Conservation (phyloP, 2,113 vertebrate genomes). For the Tympanuchus pallidicinctus region DNA sequence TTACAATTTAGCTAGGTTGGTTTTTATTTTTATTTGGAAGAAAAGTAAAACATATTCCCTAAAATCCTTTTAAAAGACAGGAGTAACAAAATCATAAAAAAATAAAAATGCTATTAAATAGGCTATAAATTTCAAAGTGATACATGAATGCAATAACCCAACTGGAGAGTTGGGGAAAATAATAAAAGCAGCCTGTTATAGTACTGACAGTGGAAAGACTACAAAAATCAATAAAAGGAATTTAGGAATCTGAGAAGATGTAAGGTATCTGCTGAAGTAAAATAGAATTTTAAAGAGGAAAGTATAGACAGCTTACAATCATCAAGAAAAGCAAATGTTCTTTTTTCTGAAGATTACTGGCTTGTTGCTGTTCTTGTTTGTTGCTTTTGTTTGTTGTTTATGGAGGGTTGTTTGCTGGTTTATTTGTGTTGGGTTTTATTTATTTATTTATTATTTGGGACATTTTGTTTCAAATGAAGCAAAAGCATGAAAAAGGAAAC, state of each 20-base stretch:
- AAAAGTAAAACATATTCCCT: conserved; percentile 69
- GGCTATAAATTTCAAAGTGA: conserved; percentile 76
- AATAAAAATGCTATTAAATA: conserved; percentile 77
- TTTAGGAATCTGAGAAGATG: background rate
- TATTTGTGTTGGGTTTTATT: background rate
- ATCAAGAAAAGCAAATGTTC: conserved; percentile 2
- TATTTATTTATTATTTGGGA: background rate
- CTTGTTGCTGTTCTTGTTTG: background rate
- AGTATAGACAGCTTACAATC: background rate
- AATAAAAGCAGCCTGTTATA: conserved; percentile 41
- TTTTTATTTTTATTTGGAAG: conserved; percentile 60
- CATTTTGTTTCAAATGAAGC: background rate
- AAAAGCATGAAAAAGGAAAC: conserved; percentile 33
- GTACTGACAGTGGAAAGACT: background rate
- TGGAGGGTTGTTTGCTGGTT: background rate
- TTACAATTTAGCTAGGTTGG: conserved; percentile 63
- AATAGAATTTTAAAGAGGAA: background rate
- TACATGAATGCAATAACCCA: conserved; percentile 64
- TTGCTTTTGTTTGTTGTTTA: background rate
- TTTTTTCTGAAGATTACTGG: background rate
- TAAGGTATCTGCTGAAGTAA: background rate
- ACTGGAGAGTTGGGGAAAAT: conserved; percentile 61
- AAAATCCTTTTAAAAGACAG: conserved; percentile 63
- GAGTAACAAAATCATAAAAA: conserved; percentile 75
- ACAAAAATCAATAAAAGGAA: conserved; percentile 12